These are phyloP conservation scores for Lottia gigantea DNA, from an alignment of 2,888 invertebrate genomes.

Conservation along the genomic window DNA sequence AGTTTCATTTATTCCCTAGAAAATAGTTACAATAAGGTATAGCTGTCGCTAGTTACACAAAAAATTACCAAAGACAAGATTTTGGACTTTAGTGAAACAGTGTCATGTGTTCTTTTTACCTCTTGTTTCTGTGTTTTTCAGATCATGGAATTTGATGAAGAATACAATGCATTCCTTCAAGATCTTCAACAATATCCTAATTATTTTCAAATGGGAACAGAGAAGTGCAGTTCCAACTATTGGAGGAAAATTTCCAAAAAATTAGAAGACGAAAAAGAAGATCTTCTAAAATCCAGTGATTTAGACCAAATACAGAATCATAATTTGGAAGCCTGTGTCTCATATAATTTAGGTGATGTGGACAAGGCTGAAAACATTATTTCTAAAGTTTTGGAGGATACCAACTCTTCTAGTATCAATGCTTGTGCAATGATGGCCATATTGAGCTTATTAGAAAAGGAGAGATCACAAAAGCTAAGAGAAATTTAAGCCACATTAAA, in stretches of 20 bases:
- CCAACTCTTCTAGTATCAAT: not conserved
- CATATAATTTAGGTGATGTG: not conserved
- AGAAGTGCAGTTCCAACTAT: not conserved
- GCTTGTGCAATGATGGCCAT: not conserved
- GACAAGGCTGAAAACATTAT: not conserved
- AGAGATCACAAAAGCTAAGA: not conserved
- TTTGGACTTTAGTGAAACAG: too few relatives aligned
- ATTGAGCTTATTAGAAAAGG: not conserved
- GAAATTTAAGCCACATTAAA: not conserved
- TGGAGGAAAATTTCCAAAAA: not conserved
- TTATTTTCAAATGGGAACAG: not conserved
- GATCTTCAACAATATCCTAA: not conserved
- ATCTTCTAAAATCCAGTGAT: not conserved
- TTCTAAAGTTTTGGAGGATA: not conserved
- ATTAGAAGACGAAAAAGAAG: not conserved
- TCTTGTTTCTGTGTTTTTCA: not conserved
- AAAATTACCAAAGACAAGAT: too few relatives aligned
- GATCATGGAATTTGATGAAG: constrained; percentile 1
- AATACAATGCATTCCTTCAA: not conserved
- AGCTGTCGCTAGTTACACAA: too few relatives aligned
- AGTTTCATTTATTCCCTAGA: too few relatives aligned
- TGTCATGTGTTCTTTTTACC: too few relatives aligned
- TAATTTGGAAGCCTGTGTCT: not conserved
- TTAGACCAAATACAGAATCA: not conserved
- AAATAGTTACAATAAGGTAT: too few relatives aligned